Conservation (phyloP, 2,113 vertebrate genomes). For the Gambusia holbrooki region DNA sequence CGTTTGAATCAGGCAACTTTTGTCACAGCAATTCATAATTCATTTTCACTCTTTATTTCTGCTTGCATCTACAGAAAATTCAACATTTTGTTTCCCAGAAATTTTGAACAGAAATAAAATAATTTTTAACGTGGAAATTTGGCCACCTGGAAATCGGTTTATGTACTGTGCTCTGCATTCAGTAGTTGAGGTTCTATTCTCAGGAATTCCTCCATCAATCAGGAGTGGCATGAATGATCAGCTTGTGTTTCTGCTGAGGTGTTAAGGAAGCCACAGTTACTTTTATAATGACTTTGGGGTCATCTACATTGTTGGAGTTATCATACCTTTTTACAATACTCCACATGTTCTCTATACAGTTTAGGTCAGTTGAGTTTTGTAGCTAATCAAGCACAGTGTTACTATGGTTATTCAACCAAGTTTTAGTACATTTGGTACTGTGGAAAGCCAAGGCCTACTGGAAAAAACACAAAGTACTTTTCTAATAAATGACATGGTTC, state of each 20-base stretch:
- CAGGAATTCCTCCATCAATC: neutral
- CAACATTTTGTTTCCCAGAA: neutral
- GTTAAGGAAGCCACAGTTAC: neutral
- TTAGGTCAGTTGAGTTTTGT: neutral
- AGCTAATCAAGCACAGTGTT: neutral
- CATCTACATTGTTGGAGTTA: neutral
- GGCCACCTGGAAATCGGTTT: too few relatives aligned
- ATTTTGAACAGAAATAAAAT: neutral
- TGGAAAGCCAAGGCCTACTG: too few relatives aligned
- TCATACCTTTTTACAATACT: neutral
- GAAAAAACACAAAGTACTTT: too few relatives aligned
- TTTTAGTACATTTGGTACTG: too few relatives aligned
- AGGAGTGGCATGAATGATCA: neutral
- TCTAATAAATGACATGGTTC: too few relatives aligned
- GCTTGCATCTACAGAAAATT: neutral
- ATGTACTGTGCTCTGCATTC: too few relatives aligned
- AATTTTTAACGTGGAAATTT: too few relatives aligned
- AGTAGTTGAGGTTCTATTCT: too few relatives aligned
- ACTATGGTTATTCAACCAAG: too few relatives aligned
- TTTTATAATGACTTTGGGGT: neutral
- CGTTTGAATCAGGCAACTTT: slow-evolving; percentile 26
- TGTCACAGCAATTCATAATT: neutral
- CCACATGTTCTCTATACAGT: neutral
- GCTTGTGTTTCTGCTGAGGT: too few relatives aligned
- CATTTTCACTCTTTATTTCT: neutral